A percentile compares a stretch with the other conserved stretches of the same genome.
Conservation (phyloP, 1,140 invertebrate species). For the Ips nitidus region DNA sequence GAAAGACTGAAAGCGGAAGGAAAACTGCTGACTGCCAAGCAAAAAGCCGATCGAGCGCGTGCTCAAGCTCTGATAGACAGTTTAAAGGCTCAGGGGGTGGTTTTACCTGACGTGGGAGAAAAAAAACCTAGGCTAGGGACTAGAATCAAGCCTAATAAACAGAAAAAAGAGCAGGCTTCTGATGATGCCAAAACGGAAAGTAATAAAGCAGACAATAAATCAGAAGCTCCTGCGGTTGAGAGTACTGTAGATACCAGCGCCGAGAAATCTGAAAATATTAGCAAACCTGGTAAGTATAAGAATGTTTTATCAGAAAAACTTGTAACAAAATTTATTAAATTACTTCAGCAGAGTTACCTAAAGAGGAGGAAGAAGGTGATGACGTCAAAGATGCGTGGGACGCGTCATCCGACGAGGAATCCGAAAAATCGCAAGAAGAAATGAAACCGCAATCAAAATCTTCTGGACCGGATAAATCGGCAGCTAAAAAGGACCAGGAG, state of each 20-base stretch:
- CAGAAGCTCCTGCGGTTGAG: background rate
- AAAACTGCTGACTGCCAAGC: conserved; percentile 88
- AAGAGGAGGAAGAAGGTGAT: conserved; percentile 35
- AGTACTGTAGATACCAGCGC: background rate
- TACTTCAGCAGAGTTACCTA: conserved; percentile 33
- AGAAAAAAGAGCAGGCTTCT: conserved; percentile 55
- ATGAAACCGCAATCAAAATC: conserved; percentile 1
- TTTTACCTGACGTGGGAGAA: conserved; percentile 67
- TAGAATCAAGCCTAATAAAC: conserved; percentile 71
- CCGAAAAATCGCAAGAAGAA: conserved; percentile 56
- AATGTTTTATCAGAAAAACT: conserved; percentile 8
- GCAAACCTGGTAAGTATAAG: no score
- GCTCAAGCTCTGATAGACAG: conserved; percentile 86
- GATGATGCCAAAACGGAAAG: conserved; percentile 12
- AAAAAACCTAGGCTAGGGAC: conserved; percentile 74
- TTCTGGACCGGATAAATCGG: background rate
- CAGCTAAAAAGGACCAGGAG: background rate
- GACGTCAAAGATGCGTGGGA: conserved; percentile 51
- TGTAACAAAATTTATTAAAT: conserved; percentile 25
- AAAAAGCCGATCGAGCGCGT: conserved; percentile 85
- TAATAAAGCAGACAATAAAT: background rate
- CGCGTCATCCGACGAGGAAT: conserved; percentile 54
- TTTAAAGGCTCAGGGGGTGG: conserved; percentile 79
- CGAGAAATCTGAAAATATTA: conserved; percentile 3
- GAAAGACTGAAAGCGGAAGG: conserved; percentile 93